Conservation (phyloP, 2,113 vertebrate genomes). For the Phalacrocorax carbo region DNA sequence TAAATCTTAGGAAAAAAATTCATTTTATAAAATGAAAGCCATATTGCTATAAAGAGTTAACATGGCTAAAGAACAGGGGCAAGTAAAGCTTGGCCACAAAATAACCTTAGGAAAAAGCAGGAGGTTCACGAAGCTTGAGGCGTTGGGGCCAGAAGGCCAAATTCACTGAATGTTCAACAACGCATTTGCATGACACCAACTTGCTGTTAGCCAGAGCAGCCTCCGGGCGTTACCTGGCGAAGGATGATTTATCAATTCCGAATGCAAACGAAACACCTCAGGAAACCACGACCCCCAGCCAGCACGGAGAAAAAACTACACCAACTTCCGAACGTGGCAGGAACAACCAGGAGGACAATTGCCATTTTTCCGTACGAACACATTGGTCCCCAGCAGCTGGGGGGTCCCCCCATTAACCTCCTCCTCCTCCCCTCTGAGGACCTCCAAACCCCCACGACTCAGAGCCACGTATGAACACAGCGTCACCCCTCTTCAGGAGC, state of each 20-base stretch:
- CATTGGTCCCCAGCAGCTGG: no score
- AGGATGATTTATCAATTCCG: background rate
- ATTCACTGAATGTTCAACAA: background rate
- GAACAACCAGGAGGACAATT: background rate
- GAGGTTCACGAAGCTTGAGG: background rate
- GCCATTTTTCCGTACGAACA: no score
- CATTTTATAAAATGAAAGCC: background rate
- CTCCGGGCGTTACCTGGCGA: background rate
- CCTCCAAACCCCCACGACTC: background rate
- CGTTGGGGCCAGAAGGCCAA: background rate
- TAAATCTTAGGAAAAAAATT: background rate
- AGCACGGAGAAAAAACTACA: background rate
- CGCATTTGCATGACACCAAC: background rate
- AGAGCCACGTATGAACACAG: rapidly evolving
- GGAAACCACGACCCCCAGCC: background rate
- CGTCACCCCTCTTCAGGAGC: background rate
- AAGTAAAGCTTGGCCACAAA: background rate
- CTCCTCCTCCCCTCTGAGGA: background rate
- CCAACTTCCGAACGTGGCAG: no score
- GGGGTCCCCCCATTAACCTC: no score
- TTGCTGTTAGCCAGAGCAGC: no score
- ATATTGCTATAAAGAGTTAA: background rate
- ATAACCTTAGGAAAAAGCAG: background rate
- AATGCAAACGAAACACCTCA: background rate
- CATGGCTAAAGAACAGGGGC: background rate